Conservation (phyloP, 2,888 invertebrate species). For the Mimumesa dahlbomi region DNA sequence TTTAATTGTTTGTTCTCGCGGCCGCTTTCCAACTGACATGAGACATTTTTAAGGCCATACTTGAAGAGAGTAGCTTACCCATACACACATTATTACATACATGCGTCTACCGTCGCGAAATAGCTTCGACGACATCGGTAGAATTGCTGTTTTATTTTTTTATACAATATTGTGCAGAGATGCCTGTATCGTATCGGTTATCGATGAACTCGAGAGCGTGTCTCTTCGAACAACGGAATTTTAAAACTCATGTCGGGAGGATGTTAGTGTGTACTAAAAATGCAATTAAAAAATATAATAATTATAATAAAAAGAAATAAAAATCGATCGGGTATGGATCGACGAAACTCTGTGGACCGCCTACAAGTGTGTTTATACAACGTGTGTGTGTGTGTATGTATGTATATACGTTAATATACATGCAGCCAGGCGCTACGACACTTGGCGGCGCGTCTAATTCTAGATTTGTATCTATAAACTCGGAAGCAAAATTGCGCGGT, state of each 20-base stretch:
- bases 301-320: no score
- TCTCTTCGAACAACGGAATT: neutral
- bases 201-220: neutral
- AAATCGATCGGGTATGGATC: no score
- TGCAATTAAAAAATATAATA: no score
- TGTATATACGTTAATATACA: no score
- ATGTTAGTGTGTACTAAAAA: no score
- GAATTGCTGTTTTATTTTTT: neutral
- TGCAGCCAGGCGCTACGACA: slow-evolving; percentile 8
- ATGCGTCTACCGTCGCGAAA: slow-evolving; percentile 8
- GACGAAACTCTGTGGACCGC: no score
- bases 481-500: slow-evolving; percentile 24
- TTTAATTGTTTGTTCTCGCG: slow-evolving; percentile 25
- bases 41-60: slow-evolving; percentile 61
- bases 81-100: slow-evolving; percentile 29
- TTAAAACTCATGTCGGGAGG: neutral
- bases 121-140: slow-evolving; percentile 13
- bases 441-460: slow-evolving; percentile 22
- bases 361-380: neutral
- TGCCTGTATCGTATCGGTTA: no score
- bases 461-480: slow-evolving; percentile 35
- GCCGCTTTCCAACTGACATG: slow-evolving; percentile 20
- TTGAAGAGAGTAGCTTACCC: slow-evolving; percentile 45
- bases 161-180: neutral
- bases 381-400: neutral